Conservation (phyloP, 2,888 invertebrate genomes). For the Prenolepis imparis region DNA sequence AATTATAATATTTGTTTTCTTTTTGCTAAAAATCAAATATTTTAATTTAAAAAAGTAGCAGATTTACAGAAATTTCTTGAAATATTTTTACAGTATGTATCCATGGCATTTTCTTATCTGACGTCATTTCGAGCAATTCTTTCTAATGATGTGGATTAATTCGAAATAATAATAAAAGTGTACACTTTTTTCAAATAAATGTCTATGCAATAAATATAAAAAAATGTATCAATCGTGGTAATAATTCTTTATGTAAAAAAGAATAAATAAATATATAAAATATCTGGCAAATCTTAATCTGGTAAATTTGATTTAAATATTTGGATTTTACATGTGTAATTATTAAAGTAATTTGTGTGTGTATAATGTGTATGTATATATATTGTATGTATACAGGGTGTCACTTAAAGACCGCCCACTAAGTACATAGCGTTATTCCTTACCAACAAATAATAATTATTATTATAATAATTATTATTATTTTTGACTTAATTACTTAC, state of each 20-base stretch:
- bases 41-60: neutral
- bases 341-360: neutral
- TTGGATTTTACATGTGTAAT: neutral
- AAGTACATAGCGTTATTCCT: too few relatives aligned
- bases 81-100: conserved; percentile 19
- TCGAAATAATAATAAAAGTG: neutral
- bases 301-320: neutral
- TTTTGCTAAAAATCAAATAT: neutral
- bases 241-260: neutral
- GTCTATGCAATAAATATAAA: neutral
- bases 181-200: neutral
- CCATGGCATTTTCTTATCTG: conserved; percentile 17
- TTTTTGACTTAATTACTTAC: too few relatives aligned
- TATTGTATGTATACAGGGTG: too few relatives aligned
- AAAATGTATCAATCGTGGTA: neutral
- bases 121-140: conserved; percentile 27
- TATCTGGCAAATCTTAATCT: neutral
- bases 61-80: neutral
- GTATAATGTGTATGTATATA: too few relatives aligned
- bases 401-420: too few relatives aligned
- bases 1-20: neutral
- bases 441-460: too few relatives aligned
- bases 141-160: neutral
- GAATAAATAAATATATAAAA: neutral
- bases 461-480: too few relatives aligned